A percentile compares a stretch with the other conserved stretches of the same genome.
Evolutionary conservation across 2,797 vertebrate species (phyloP).

Genomic region (Acanthurus lineatus): DNA sequence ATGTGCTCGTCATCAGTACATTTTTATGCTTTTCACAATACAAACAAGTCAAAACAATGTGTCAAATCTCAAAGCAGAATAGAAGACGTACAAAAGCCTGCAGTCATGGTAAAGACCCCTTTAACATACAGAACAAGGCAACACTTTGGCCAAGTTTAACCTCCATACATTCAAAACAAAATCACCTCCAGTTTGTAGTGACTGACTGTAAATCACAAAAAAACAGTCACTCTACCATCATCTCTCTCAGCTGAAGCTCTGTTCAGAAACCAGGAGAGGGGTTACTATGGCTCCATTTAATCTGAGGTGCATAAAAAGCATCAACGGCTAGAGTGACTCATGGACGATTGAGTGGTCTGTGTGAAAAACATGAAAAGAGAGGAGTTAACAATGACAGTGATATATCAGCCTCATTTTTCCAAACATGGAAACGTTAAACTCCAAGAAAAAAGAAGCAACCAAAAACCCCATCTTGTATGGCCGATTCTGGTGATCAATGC

Average conservation of each 20-base stretch:
- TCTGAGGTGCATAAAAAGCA: conserved; percentile 54
- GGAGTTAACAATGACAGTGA: conserved; percentile 40
- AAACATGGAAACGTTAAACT: conserved; percentile 24
- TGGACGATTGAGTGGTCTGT: conserved; percentile 27
- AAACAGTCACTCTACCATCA: conserved; percentile 21
- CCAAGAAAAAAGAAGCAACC: conserved; percentile 24
- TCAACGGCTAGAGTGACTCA: conserved; percentile 47
- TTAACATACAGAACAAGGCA: conserved; percentile 37
- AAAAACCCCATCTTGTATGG: conserved; percentile 19
- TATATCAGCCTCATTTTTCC: conserved; percentile 34
- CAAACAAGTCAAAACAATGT: conserved; percentile 57
- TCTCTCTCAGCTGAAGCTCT: conserved; percentile 21
- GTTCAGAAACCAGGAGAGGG: conserved; percentile 34
- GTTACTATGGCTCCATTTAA: conserved; percentile 67
- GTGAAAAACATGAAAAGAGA: conserved; percentile 46
- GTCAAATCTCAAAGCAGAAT: conserved; percentile 63
- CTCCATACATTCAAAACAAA: conserved; percentile 18
- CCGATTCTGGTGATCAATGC: conserved; percentile 38
- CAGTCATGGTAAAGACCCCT: conserved; percentile 21
- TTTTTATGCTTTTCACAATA: conserved; percentile 59
- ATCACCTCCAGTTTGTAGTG: background rate
- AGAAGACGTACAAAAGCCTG: conserved; percentile 58
- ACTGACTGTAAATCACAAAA: conserved; percentile 24
- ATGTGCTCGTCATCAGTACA: conserved; percentile 55
- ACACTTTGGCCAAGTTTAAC: conserved; percentile 39